These are phyloP conservation scores for Montipora foliosa DNA, from an alignment of 64 coral and sea anemone species.

Conservation along the genomic window DNA sequence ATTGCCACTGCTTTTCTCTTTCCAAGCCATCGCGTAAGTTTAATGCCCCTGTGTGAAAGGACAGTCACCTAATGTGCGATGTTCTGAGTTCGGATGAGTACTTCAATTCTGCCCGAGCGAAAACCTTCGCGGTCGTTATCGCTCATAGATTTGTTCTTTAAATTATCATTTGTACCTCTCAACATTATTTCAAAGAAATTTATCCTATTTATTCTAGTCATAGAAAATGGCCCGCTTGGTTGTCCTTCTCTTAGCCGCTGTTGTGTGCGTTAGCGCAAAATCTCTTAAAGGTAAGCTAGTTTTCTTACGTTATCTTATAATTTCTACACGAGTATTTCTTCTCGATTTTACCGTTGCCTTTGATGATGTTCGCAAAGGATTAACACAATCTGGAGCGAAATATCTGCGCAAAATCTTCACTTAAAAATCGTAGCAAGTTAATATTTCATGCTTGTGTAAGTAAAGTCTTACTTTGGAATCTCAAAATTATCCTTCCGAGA, in stretches of 20 bases:
- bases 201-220: constrained; percentile 19
- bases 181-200: neutral
- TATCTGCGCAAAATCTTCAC: neutral
- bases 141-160: neutral
- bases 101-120: neutral
- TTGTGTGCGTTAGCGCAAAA: constrained; percentile 90
- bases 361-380: constrained; percentile 31
- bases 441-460: constrained; percentile 40
- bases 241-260: constrained; percentile 80
- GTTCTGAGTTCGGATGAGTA: neutral
- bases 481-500: neutral
- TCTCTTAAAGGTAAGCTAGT: constrained; percentile 81
- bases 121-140: neutral
- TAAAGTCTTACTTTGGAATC: neutral
- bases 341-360: neutral
- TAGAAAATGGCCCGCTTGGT: constrained; percentile 79
- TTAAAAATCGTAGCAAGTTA: neutral
- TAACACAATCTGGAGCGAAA: constrained; percentile 41
- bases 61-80: neutral
- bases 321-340: neutral
- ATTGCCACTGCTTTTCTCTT: neutral
- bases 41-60: neutral
- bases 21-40: neutral
- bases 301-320: neutral
- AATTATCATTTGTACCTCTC: neutral